Conservation (phyloP, 2,113 vertebrate genomes). For the Nesoenas mayeri region DNA sequence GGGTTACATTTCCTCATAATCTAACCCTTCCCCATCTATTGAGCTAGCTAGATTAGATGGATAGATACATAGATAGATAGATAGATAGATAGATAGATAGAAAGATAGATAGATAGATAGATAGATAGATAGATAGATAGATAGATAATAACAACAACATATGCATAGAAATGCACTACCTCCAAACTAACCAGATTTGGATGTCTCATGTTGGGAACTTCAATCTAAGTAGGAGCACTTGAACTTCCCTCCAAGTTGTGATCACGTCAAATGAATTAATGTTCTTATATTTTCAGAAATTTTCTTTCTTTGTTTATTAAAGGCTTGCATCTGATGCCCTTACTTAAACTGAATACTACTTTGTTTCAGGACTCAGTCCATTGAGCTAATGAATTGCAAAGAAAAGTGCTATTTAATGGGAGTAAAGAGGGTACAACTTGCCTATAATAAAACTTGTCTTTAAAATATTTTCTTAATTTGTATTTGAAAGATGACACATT, state of each 20-base stretch:
- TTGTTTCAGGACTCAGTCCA: background rate
- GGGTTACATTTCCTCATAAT: background rate
- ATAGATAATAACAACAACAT: background rate
- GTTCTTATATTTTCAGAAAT: background rate
- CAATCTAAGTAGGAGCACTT: background rate
- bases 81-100: background rate
- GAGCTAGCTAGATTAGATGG: background rate
- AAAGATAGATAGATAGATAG: no score
- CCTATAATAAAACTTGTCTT: background rate
- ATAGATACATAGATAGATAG: background rate
- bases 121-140: background rate
- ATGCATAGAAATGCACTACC: accelerated
- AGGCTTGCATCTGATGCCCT: background rate
- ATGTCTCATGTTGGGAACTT: background rate
- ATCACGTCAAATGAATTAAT: background rate
- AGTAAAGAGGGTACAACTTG: background rate
- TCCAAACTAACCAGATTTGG: background rate
- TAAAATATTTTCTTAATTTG: background rate
- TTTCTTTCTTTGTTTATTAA: background rate
- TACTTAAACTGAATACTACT: background rate
- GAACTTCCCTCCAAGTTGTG: background rate
- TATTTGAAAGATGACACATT: background rate
- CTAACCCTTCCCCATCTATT: background rate
- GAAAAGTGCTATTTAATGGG: background rate
- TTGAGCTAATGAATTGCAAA: background rate